A percentile compares a stretch with the other conserved stretches of the same genome.
These are phyloP conservation scores for Brenthis ino DNA, from an alignment of 2,888 invertebrate genomes.

Conservation along the genomic window DNA sequence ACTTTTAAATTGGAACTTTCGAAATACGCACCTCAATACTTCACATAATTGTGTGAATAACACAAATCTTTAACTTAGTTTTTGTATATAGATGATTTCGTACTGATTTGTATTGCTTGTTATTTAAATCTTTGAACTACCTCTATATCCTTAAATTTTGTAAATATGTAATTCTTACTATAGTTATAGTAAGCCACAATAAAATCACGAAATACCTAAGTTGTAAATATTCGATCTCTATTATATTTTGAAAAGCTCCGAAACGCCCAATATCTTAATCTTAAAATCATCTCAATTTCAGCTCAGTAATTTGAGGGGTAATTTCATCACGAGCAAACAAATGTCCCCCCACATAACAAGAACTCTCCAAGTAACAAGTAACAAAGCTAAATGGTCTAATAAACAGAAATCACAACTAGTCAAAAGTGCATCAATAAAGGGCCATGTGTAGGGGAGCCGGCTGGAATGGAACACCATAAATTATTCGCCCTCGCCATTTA, in stretches of 20 bases:
- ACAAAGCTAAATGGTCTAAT: slow-evolving; percentile 69
- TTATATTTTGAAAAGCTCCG: too few species aligned
- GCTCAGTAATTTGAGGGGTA: neutral
- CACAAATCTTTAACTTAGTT: neutral
- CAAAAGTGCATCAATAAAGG: slow-evolving; percentile 77
- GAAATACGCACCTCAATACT: slow-evolving; percentile 29
- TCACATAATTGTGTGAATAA: neutral
- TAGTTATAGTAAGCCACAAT: too few species aligned
- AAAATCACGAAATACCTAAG: too few species aligned
- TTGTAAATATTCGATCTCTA: too few species aligned
- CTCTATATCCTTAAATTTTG: too few species aligned
- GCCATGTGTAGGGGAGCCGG: slow-evolving; percentile 52
- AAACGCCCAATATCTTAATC: neutral
- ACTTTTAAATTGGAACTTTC: slow-evolving; percentile 35
- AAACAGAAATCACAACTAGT: slow-evolving; percentile 76
- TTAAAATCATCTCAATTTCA: neutral
- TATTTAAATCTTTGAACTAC: neutral
- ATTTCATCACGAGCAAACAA: slow-evolving; percentile 42
- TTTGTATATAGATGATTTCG: neutral
- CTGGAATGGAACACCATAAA: slow-evolving; percentile 63
- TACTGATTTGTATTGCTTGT: neutral
- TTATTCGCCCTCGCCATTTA: slow-evolving; percentile 54
- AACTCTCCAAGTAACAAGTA: slow-evolving; percentile 59
- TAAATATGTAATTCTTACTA: too few species aligned
- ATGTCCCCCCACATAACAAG: slow-evolving; percentile 47